Percentiles rank a stretch among this genome's conserved stretches.
phyloP scores from a whole-genome alignment of 2,113 vertebrate species.

The Sylvilagus bachmani region DNA sequence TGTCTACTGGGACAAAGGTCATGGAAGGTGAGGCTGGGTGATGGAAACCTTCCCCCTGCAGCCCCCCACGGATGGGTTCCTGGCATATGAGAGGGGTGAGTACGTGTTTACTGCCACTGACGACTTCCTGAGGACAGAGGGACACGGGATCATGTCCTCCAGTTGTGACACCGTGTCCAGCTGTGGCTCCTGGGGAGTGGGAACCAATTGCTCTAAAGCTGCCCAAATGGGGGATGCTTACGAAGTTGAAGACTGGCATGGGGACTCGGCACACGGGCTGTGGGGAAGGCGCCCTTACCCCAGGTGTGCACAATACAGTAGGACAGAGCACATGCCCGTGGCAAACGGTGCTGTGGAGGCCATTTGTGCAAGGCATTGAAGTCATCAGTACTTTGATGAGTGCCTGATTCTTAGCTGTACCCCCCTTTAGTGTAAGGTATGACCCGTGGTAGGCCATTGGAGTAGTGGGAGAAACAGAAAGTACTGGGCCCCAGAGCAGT shows the following conservation, averaged over 20 bases:
- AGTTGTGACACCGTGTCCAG: background rate
- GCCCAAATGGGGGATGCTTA: background rate
- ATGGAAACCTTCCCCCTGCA: fast-evolving
- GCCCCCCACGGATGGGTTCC: fast-evolving
- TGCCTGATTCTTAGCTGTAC: no score
- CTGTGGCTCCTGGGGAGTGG: background rate
- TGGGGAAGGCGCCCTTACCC: background rate
- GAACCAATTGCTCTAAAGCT: background rate
- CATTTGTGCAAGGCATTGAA: background rate
- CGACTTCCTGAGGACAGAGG: background rate
- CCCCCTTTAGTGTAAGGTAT: background rate
- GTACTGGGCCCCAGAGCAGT: background rate
- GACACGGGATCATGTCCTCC: background rate
- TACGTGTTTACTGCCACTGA: background rate
- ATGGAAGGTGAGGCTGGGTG: background rate
- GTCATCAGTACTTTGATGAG: background rate
- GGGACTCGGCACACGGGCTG: no score
- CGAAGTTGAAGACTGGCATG: background rate
- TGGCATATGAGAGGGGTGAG: no score
- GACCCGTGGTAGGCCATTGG: no score
- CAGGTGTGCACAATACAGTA: no score
- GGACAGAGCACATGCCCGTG: background rate
- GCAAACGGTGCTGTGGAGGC: background rate
- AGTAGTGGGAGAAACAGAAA: background rate
- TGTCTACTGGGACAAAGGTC: background rate